A percentile compares a stretch with the other conserved stretches of the same genome.
phyloP scores from a whole-genome alignment of 92 coral and sea anemone species.

The Siderastrea radians region DNA sequence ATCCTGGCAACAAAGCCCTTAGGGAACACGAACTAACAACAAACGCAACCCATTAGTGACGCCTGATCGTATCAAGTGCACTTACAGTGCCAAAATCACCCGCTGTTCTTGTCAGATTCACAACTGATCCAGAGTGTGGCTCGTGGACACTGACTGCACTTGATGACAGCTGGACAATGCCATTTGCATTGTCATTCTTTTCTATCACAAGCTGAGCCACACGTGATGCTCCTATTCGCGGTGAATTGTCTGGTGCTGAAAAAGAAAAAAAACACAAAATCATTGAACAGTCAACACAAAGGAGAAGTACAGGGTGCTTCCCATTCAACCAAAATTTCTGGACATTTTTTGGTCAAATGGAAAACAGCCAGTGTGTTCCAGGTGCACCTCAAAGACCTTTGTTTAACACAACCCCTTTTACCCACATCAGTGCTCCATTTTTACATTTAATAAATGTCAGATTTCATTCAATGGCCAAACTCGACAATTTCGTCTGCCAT shows the following conservation, averaged over 20 bases:
- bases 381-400: no score
- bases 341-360: no score
- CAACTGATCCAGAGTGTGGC: slow-evolving; percentile 76
- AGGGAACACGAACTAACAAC: not conserved
- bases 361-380: no score
- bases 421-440: no score
- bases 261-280: not conserved
- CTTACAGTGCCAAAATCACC: slow-evolving; percentile 96
- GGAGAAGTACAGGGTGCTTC: no score
- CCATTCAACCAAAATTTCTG: no score
- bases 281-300: no score
- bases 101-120: slow-evolving; percentile 83
- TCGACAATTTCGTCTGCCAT: not conserved
- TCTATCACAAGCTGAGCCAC: slow-evolving; percentile 76
- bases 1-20: no score
- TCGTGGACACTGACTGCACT: slow-evolving; percentile 83
- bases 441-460: no score
- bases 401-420: no score
- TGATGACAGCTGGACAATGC: slow-evolving; percentile 85
- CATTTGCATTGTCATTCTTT: slow-evolving; percentile 95
- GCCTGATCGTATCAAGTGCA: not conserved
- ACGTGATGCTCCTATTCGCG: slow-evolving; percentile 82
- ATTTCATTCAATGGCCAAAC: not conserved
- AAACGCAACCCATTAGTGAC: not conserved
- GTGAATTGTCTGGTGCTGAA: slow-evolving; percentile 82